Percentiles rank a stretch among this genome's conserved stretches.
Conservation (phyloP, 1,140 invertebrate species). For the Aphis craccivora region DNA sequence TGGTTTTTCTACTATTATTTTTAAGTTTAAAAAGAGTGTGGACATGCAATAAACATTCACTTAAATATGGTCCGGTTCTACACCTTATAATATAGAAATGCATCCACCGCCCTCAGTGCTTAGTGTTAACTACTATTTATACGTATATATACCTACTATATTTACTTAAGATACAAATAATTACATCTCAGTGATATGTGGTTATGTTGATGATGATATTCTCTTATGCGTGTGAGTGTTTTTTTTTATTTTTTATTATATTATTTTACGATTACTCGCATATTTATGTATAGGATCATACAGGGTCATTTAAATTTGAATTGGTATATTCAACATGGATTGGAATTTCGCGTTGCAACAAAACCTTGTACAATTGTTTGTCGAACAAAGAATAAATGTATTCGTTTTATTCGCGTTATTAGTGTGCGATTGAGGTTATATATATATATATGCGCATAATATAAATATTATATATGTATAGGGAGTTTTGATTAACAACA, state of each 20-base stretch:
- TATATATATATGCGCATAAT: background rate
- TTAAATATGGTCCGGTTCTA: background rate
- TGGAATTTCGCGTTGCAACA: background rate
- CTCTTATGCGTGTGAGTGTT: background rate
- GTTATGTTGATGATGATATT: background rate
- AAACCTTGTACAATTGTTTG: slow-evolving; percentile 18
- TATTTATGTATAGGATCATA: background rate
- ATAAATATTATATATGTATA: background rate
- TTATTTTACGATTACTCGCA: background rate
- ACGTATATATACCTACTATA: background rate
- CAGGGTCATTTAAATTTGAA: background rate
- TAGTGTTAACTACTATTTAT: background rate
- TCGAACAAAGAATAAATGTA: background rate
- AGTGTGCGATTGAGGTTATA: background rate
- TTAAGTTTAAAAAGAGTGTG: background rate
- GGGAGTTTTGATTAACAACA: background rate
- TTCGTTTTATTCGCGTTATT: background rate
- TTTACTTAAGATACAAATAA: background rate
- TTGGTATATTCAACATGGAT: background rate
- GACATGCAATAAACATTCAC: background rate
- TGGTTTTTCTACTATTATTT: background rate
- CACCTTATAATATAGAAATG: background rate
- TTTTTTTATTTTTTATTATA: background rate
- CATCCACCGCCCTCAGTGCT: too few species aligned
- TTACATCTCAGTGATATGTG: background rate